Evolutionary conservation across 2,113 vertebrate genomes (phyloP).

Genomic region (Phylloscopus trochiloides): DNA sequence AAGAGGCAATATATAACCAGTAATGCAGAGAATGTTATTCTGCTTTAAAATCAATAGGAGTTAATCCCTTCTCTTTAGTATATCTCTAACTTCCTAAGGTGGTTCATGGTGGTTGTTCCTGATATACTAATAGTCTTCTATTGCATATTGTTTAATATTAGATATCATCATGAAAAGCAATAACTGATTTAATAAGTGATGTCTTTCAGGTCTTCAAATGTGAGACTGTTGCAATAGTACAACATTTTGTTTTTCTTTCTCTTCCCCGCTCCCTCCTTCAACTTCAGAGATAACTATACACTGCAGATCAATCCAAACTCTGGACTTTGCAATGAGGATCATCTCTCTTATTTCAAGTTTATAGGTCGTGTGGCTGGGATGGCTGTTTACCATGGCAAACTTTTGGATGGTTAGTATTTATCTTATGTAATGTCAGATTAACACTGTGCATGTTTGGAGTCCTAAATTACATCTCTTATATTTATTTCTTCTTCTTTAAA

Average conservation of each 20-base stretch:
- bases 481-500: slow-evolving; percentile 65
- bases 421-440: background rate
- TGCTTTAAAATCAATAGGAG: background rate
- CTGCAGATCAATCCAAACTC: slow-evolving; percentile 99
- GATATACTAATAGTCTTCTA: background rate
- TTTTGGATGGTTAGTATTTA: slow-evolving; percentile 88
- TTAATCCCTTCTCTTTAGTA: background rate
- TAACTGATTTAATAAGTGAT: background rate
- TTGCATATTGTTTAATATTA: background rate
- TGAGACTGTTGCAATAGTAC: background rate
- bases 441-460: background rate
- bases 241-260: slow-evolving; percentile 1
- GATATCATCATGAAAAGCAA: background rate
- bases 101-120: background rate
- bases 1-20: background rate
- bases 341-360: slow-evolving; percentile 97
- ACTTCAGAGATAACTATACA: slow-evolving; percentile 94
- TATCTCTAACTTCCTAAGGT: background rate
- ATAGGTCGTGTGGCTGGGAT: slow-evolving; percentile 97
- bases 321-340: slow-evolving; percentile 96
- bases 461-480: background rate
- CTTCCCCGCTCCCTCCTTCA: slow-evolving; percentile 21
- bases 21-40: background rate
- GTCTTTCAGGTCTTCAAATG: background rate
- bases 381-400: slow-evolving; percentile 96